Evolutionary conservation across 2,113 vertebrate genomes (phyloP).

Genomic region (Merops nubicus): DNA sequence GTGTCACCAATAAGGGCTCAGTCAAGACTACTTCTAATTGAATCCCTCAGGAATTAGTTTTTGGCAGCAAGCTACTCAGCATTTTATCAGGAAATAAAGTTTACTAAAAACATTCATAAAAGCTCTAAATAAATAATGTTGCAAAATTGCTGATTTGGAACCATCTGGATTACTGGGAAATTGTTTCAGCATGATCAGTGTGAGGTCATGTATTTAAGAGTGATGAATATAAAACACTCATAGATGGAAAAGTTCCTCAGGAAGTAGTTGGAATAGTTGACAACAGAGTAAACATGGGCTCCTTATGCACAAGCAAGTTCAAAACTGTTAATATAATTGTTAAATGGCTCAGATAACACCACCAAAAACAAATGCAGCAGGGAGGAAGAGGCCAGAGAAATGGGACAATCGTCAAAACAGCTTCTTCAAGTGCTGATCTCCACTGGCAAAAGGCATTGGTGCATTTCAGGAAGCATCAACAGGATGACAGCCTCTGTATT

Average conservation of each 20-base stretch:
- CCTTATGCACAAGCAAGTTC: neutral
- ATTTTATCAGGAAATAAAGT: neutral
- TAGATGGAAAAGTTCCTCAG: slow-evolving; percentile 2
- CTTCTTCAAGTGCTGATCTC: neutral
- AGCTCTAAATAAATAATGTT: neutral
- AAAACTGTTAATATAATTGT: neutral
- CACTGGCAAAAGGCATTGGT: neutral
- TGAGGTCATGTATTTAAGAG: neutral
- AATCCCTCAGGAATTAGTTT: neutral
- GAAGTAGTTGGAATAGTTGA: neutral
- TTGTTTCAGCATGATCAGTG: neutral
- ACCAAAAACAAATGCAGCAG: neutral
- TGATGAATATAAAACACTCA: neutral
- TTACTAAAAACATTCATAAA: neutral
- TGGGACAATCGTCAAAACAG: neutral
- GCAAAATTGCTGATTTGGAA: neutral
- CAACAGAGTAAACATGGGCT: neutral
- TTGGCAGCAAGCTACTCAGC: neutral
- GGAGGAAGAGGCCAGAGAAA: neutral
- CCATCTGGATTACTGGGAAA: neutral
- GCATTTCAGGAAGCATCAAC: neutral
- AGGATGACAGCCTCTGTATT: neutral
- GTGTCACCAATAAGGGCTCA: neutral
- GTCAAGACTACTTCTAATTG: neutral
- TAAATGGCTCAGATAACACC: neutral